These are phyloP conservation scores for Larimichthys crocea DNA, from an alignment of 2,113 vertebrate genomes.

Conservation along the genomic window DNA sequence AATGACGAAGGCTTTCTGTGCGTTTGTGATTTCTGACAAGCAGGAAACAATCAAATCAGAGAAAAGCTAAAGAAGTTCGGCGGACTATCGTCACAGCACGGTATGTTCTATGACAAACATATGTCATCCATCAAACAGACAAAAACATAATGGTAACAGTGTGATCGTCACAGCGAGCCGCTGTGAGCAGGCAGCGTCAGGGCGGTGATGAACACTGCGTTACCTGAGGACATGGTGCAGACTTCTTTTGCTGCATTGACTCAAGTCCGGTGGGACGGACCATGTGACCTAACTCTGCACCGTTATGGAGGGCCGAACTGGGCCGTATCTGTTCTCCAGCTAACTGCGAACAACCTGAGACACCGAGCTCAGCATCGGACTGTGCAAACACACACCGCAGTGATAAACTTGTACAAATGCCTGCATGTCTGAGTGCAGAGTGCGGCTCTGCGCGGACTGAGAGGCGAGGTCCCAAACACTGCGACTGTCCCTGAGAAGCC, in stretches of 20 bases:
- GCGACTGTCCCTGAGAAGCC: conserved; percentile 26
- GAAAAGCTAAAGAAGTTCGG: not conserved
- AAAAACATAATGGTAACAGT: not conserved
- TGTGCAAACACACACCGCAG: not conserved
- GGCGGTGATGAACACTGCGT: conserved; percentile 45
- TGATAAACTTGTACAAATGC: not conserved
- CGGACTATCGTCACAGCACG: not conserved
- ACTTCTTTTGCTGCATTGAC: conserved; percentile 84
- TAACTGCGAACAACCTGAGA: not conserved
- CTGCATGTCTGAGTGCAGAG: not conserved
- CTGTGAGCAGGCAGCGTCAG: not conserved
- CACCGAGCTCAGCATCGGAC: not conserved
- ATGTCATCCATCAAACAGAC: not conserved
- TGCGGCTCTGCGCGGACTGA: not conserved
- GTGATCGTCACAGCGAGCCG: not conserved
- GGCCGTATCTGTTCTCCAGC: not conserved
- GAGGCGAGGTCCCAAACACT: conserved; percentile 31
- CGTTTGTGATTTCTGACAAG: not conserved
- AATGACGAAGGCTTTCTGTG: not conserved
- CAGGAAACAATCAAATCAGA: not conserved
- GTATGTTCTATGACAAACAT: not conserved
- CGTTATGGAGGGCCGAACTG: conserved; percentile 46
- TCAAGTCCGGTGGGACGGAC: conserved; percentile 72
- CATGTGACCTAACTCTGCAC: conserved; percentile 82
- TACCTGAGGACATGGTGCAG: conserved; percentile 75